These are phyloP conservation scores for Takifugu rubripes DNA, from an alignment of 2,797 vertebrate species.

Conservation along the genomic window DNA sequence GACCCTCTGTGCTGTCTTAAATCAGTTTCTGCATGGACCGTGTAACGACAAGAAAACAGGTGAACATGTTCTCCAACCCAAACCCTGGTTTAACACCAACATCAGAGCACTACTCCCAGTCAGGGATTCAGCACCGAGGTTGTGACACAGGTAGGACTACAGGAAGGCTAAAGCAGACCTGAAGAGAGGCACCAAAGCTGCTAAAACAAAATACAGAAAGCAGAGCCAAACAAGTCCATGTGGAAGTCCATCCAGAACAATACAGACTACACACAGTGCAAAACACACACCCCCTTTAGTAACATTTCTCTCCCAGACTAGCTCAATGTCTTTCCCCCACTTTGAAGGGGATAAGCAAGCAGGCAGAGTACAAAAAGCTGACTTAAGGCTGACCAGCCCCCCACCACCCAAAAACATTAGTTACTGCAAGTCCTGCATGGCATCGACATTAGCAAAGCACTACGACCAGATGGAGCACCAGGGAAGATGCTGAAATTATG, in stretches of 20 bases:
- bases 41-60: background rate
- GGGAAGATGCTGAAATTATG: background rate
- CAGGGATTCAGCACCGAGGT: background rate
- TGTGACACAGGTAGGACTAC: background rate
- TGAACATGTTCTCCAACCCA: background rate
- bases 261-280: background rate
- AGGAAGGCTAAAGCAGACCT: background rate
- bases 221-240: background rate
- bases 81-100: background rate
- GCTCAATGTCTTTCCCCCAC: background rate
- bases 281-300: background rate
- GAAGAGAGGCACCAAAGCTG: background rate
- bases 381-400: background rate
- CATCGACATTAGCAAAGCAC: background rate
- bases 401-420: background rate
- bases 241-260: background rate
- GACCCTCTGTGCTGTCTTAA: background rate
- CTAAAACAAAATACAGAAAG: background rate
- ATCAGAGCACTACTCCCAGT: background rate
- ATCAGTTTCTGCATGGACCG: background rate
- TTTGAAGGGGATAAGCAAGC: background rate
- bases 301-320: background rate
- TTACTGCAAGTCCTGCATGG: background rate
- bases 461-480: background rate
- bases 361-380: background rate